Evolutionary conservation across 2,113 vertebrate species (phyloP).

Genomic region (Hemichromis elongatus): DNA sequence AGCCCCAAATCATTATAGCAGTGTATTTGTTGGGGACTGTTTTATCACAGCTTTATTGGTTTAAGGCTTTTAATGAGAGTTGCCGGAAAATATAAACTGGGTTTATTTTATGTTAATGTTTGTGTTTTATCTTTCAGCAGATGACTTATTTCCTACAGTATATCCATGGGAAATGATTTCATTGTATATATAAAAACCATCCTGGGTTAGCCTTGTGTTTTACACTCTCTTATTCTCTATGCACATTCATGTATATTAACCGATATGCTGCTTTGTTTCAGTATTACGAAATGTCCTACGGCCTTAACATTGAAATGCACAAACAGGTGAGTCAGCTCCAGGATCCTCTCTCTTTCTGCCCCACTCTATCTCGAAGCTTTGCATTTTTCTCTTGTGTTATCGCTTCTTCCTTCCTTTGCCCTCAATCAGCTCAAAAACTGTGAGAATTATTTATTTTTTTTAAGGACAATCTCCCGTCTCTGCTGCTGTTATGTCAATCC

Average conservation of each 20-base stretch:
- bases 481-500: background rate
- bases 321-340: conserved; percentile 85
- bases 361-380: background rate
- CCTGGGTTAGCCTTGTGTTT: background rate
- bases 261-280: conserved; percentile 64
- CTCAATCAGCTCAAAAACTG: background rate
- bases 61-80: background rate
- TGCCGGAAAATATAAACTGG: background rate
- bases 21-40: background rate
- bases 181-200: background rate
- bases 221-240: background rate
- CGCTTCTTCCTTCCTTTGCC: background rate
- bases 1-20: background rate
- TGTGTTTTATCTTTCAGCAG: background rate
- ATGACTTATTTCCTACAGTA: background rate
- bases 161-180: background rate
- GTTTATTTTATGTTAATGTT: background rate
- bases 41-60: background rate
- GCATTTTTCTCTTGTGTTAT: background rate
- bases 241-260: background rate
- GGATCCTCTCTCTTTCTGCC: background rate
- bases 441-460: background rate
- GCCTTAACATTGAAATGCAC: conserved; percentile 99
- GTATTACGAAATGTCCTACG: conserved; percentile 99
- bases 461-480: background rate